Conservation (phyloP, 2,888 invertebrate species). For the Amphiduros pacificus region DNA sequence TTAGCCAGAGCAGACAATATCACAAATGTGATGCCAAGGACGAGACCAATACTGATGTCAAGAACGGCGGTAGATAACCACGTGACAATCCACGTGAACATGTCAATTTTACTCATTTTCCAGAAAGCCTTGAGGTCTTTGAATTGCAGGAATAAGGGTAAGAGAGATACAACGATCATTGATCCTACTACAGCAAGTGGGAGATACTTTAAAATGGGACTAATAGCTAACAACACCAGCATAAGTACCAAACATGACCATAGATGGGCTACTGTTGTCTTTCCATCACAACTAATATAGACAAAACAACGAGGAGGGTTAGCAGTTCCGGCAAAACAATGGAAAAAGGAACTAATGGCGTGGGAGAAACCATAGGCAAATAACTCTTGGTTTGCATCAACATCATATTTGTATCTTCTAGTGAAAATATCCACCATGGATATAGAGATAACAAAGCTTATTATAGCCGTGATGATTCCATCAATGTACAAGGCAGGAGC, state of each 20-base stretch:
- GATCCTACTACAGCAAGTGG: conserved; percentile 57
- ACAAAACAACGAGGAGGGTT: conserved; percentile 57
- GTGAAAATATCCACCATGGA: conserved; percentile 35
- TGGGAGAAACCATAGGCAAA: conserved; percentile 59
- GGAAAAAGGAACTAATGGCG: conserved; percentile 56
- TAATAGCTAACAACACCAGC: conserved; percentile 49
- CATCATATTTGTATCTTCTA: conserved; percentile 30
- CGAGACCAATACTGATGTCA: conserved; percentile 52
- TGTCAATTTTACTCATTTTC: conserved; percentile 78
- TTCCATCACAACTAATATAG: conserved; percentile 51
- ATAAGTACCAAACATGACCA: conserved; percentile 48
- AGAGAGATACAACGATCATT: conserved; percentile 60
- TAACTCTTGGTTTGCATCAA: conserved; percentile 47
- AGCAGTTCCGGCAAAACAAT: conserved; percentile 59
- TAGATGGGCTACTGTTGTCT: conserved; percentile 44
- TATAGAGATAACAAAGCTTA: conserved; percentile 33
- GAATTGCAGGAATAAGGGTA: conserved; percentile 67
- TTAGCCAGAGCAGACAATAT: conserved; percentile 48
- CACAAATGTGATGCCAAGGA: conserved; percentile 47
- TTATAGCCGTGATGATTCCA: conserved; percentile 30
- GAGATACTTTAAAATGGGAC: conserved; percentile 47
- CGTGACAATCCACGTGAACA: conserved; percentile 61
- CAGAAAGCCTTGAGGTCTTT: conserved; percentile 71
- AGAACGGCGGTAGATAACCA: conserved; percentile 45
- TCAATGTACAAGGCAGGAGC: conserved; percentile 39